phyloP scores from a whole-genome alignment of 2,113 vertebrate genomes.

The Atractosteus spatula region DNA sequence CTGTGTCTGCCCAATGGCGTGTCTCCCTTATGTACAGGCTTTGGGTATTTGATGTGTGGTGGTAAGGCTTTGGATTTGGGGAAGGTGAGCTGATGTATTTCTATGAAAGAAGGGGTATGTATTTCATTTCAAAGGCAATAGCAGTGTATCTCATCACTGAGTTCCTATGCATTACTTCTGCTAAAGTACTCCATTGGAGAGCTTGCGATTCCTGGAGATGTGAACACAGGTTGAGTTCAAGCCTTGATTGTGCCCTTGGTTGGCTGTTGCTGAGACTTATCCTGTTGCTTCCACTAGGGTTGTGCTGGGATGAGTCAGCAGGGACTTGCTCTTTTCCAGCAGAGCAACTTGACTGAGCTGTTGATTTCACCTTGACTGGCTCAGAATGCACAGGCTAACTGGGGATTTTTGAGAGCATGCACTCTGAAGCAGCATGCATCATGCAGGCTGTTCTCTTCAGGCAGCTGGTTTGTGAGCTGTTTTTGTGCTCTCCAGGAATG shows the following conservation, averaged over 20 bases:
- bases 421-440: not conserved
- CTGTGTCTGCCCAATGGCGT: too few species aligned
- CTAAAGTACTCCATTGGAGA: not conserved
- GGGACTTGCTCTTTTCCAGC: too few species aligned
- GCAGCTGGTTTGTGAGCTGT: not conserved
- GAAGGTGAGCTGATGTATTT: too few species aligned
- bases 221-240: too few species aligned
- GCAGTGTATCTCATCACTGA: not conserved
- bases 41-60: too few species aligned
- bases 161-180: not conserved
- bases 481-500: constrained; percentile 34
- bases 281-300: not conserved
- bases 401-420: not conserved
- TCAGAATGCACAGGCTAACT: not conserved
- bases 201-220: too few species aligned
- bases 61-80: too few species aligned
- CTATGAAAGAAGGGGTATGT: too few species aligned
- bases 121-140: not conserved
- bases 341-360: too few species aligned
- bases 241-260: not conserved
- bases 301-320: not conserved
- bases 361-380: not conserved
- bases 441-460: not conserved
- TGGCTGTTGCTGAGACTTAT: not conserved
- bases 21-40: too few species aligned